These are phyloP conservation scores for Plutomurus gul DNA, from an alignment of 1,140 invertebrate genomes.

Conservation along the genomic window DNA sequence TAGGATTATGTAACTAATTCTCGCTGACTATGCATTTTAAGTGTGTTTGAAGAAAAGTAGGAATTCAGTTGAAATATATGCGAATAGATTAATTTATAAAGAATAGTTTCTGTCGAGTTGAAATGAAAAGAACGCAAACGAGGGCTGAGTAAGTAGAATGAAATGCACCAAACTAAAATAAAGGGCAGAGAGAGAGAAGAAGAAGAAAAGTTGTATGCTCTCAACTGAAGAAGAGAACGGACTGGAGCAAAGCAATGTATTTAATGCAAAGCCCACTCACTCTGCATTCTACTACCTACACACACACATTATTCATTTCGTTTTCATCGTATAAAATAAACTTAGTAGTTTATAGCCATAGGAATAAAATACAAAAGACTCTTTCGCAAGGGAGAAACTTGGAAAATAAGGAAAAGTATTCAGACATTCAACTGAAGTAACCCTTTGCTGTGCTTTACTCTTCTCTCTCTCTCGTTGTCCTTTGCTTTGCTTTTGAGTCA, in stretches of 20 bases:
- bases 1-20: constrained; percentile 1
- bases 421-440: constrained; percentile 7
- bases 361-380: constrained; percentile 13
- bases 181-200: constrained; percentile 5
- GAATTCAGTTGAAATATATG: constrained; percentile 16
- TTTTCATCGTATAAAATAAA: constrained; percentile 8
- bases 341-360: constrained; percentile 11
- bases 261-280: neutral
- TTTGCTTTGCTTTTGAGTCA: constrained; percentile 19
- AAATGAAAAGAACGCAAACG: constrained; percentile 15
- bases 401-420: constrained; percentile 30
- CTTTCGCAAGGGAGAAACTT: constrained; percentile 26
- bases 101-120: constrained; percentile 1
- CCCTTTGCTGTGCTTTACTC: constrained; percentile 19
- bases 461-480: constrained; percentile 8
- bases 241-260: neutral
- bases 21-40: neutral
- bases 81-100: constrained; percentile 21
- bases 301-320: constrained; percentile 16
- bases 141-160: constrained; percentile 18
- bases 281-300: neutral
- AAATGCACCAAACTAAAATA: constrained; percentile 8
- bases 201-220: too few species aligned
- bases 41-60: constrained; percentile 8
- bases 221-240: neutral